phyloP scores from a whole-genome alignment of 2,888 invertebrate genomes.

The Chymomyza amoena region DNA sequence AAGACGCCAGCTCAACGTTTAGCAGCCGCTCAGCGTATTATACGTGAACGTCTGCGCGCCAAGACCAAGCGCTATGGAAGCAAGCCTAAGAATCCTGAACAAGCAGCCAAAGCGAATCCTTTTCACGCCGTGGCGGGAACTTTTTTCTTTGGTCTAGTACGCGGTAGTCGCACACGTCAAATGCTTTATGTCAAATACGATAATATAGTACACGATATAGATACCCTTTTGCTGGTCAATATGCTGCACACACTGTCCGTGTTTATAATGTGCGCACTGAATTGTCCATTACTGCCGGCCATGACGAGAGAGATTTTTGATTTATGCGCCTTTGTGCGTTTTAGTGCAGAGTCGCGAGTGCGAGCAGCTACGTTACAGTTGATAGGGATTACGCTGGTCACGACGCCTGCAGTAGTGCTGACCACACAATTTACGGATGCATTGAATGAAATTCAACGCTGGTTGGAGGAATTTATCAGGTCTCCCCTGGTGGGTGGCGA shows the following conservation, averaged over 20 bases:
- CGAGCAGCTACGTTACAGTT: conserved; percentile 84
- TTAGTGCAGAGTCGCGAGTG: conserved; percentile 84
- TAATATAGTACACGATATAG: conserved; percentile 82
- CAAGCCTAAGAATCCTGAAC: conserved; percentile 65
- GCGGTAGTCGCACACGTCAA: conserved; percentile 83
- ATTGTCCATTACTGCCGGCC: conserved; percentile 82
- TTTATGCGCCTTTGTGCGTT: conserved; percentile 84
- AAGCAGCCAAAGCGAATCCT: conserved; percentile 80
- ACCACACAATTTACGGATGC: conserved; percentile 82
- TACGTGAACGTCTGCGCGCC: conserved; percentile 84
- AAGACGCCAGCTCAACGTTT: conserved; percentile 47
- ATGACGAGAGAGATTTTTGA: conserved; percentile 86
- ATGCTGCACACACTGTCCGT: conserved; percentile 85
- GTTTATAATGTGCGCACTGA: conserved; percentile 84
- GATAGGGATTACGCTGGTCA: conserved; percentile 83
- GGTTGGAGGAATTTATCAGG: conserved; percentile 83
- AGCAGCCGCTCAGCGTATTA: conserved; percentile 80
- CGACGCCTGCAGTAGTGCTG: conserved; percentile 82
- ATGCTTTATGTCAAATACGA: conserved; percentile 80
- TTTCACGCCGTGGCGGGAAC: conserved; percentile 87
- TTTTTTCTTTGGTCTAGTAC: conserved; percentile 90
- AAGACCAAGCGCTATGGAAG: conserved; percentile 85
- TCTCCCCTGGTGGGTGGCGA: conserved; percentile 82
- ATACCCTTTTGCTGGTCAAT: conserved; percentile 84
- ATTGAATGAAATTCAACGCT: conserved; percentile 83